Conservation (phyloP, 2,113 vertebrate species). For the Mus pahari region DNA sequence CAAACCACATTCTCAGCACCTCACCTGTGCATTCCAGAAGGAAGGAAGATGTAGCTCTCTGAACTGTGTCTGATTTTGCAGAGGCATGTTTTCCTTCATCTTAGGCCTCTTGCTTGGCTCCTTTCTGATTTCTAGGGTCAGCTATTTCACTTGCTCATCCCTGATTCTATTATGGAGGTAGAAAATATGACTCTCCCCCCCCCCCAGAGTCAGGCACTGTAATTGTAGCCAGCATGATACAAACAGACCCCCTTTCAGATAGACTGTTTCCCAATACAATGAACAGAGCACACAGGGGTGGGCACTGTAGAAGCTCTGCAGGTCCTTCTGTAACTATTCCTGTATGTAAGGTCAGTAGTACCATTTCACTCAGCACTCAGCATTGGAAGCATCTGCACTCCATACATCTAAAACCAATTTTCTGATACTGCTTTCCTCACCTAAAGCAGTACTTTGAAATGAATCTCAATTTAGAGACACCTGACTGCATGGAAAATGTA, state of each 20-base stretch:
- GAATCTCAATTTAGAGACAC: not conserved
- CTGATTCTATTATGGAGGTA: not conserved
- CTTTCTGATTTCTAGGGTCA: not conserved
- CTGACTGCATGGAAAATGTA: not conserved
- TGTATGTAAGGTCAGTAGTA: not conserved
- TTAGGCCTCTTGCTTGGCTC: not conserved
- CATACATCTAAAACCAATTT: not conserved
- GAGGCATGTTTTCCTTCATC: fast-evolving
- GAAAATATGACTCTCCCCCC: not conserved
- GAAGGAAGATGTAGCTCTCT: not conserved
- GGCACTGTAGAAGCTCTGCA: fast-evolving
- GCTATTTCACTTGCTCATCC: not conserved
- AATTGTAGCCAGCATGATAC: fast-evolving
- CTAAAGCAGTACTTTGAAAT: not conserved
- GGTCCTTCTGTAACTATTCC: not conserved
- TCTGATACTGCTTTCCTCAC: not conserved
- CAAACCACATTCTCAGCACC: not conserved
- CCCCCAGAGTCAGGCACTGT: too few relatives aligned
- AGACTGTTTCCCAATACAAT: not conserved
- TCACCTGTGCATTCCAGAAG: not conserved
- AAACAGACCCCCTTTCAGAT: fast-evolving
- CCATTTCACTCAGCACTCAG: not conserved
- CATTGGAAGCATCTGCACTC: not conserved
- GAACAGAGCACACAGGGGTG: not conserved
- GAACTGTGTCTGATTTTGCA: not conserved